Percentiles rank a stretch among this genome's conserved stretches.
phyloP scores from a whole-genome alignment of 2,888 invertebrate genomes.

The Torymus texanus region DNA sequence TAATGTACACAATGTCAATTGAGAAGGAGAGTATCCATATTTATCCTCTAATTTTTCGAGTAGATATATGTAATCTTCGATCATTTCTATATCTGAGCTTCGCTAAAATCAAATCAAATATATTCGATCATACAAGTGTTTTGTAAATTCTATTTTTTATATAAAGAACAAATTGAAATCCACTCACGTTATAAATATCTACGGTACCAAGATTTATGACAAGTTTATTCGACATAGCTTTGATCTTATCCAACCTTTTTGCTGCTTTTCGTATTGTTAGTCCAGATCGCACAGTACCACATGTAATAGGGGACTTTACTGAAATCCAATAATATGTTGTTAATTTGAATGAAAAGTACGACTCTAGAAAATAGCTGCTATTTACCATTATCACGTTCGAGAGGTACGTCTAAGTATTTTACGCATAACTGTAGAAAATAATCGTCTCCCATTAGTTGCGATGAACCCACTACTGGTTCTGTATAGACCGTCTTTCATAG shows the following conservation, averaged over 20 bases:
- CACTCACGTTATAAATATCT: slow-evolving; percentile 65
- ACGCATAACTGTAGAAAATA: slow-evolving; percentile 68
- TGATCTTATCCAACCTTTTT: slow-evolving; percentile 56
- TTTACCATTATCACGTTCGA: slow-evolving; percentile 62
- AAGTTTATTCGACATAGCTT: slow-evolving; percentile 62
- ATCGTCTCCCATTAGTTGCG: slow-evolving; percentile 68
- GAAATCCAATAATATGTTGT: slow-evolving; percentile 8
- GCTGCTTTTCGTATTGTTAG: slow-evolving; percentile 63
- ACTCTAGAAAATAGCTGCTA: not conserved
- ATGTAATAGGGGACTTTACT: slow-evolving; percentile 63
- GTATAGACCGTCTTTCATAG: not conserved
- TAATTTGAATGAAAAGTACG: no score
- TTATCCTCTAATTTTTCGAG: slow-evolving; percentile 57
- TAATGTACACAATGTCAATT: slow-evolving; percentile 66
- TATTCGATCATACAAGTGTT: no score
- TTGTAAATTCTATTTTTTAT: not conserved
- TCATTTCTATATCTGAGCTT: slow-evolving; percentile 57
- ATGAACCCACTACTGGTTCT: slow-evolving; percentile 61
- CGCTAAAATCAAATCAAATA: slow-evolving; percentile 55
- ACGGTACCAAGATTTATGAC: slow-evolving; percentile 66
- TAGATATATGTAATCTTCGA: slow-evolving; percentile 60
- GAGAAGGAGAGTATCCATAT: slow-evolving; percentile 59
- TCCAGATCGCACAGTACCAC: slow-evolving; percentile 67
- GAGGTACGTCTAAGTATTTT: slow-evolving; percentile 59
- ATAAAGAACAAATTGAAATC: not conserved